Evolutionary conservation across 2,113 vertebrate species (phyloP), one percentile per base, ranked within the genome.

Genomic region (Odocoileus virginianus): DNA sequence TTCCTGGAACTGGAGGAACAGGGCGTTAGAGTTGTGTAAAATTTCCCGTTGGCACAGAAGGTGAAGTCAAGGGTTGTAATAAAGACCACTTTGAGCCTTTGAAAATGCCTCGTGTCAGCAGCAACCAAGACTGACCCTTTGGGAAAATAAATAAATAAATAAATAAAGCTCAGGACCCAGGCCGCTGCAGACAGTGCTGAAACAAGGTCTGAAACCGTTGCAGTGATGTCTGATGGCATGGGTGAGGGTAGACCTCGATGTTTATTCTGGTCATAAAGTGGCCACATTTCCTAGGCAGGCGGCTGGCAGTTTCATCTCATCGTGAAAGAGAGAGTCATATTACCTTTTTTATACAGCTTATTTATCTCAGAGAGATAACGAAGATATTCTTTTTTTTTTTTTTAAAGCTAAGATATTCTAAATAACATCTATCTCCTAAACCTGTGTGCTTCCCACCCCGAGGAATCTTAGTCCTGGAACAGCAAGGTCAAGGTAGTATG

Each of bases 11-110:
- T 12, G 2, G 5, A 0, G 64, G 2, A 33, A 1, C 23, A 2
- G 16, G 84, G 36, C 60, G 84, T 30, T 0, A 0, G 45, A 54
- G 82, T 12, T 25, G 23, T 57, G 58, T 94, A 87, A 21, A 91
- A 95, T 96, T 95, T 96, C 93, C 96, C 11, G 45, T 47, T 61
- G 93, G 92, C 92, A 36, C 15, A 6, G 83, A 96, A 97, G 95
- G 96, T 96, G 96, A 97, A 97, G 93, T 81, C 95, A 85, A 97
- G 97, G 97, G 95, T 92, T 96, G 93, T 74, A 83, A 91, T 94
- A 81, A 91, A 97, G 96, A 89, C 95, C 87, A 81, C 54, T 54
- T 1, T 0, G 91, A 83, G 92, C 17, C 97, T 97, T 40, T 84
- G 96, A 91, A 98, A 97, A 97, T 33, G 83, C 61, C 3, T 21